Percentiles rank a stretch among this genome's conserved stretches.
These are phyloP conservation scores for Buathra laborator DNA, from an alignment of 2,888 invertebrate species.

Conservation along the genomic window DNA sequence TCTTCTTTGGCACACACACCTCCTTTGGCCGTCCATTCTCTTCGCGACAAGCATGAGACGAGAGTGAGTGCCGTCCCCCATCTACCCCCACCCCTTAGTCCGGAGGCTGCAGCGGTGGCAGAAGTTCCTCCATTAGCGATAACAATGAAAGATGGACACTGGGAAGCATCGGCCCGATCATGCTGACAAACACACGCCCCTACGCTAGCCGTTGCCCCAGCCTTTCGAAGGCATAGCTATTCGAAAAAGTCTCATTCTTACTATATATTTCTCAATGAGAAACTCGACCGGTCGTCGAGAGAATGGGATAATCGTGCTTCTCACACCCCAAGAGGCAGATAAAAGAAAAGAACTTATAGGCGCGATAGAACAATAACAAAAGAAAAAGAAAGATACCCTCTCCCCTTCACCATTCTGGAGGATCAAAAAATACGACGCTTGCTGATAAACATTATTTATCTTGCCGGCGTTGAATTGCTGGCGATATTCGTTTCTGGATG, in stretches of 20 bases:
- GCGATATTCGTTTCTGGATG: background rate
- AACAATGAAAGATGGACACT: conserved; percentile 82
- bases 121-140: conserved; percentile 84
- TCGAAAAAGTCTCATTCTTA: conserved; percentile 42
- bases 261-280: conserved; percentile 19
- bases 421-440: background rate
- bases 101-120: conserved; percentile 69
- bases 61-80: conserved; percentile 71
- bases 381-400: background rate
- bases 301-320: conserved; percentile 55
- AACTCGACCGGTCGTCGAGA: conserved; percentile 27
- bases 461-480: no score
- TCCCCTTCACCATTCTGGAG: background rate
- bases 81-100: conserved; percentile 17
- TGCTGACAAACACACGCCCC: conserved; percentile 76
- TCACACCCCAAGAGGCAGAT: conserved; percentile 30
- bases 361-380: background rate
- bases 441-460: background rate
- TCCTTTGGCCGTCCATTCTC: conserved; percentile 67
- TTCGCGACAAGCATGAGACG: conserved; percentile 69
- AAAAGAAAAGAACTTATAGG: conserved; percentile 20
- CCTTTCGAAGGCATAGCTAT: conserved; percentile 21
- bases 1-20: conserved; percentile 45
- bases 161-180: conserved; percentile 73
- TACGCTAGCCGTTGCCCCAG: conserved; percentile 23